Evolutionary conservation across 2,888 invertebrate genomes (phyloP).

Genomic region (Ophioninae sp.): DNA sequence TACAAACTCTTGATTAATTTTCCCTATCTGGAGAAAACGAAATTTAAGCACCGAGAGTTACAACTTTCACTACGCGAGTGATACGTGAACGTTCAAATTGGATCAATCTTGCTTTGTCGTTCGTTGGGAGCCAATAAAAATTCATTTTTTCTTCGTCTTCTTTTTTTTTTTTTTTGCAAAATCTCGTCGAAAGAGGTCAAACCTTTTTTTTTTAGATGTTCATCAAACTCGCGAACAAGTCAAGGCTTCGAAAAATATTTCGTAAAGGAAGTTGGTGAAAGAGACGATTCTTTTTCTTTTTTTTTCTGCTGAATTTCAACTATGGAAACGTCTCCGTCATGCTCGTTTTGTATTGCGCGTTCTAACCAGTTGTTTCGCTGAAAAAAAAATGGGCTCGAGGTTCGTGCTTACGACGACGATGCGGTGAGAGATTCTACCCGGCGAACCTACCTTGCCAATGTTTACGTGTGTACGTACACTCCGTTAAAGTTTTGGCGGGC

Average conservation of each 20-base stretch:
- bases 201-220: not conserved
- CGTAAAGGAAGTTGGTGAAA: not conserved
- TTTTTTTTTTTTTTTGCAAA: no score
- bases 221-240: not conserved
- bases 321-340: not conserved
- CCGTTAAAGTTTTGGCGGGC: constrained; percentile 24
- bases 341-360: not conserved
- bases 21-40: no score
- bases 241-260: not conserved
- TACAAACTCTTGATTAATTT: no score
- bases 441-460: not conserved
- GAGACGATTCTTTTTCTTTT: not conserved
- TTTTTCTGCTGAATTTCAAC: not conserved
- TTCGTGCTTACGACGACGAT: not conserved
- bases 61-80: no score
- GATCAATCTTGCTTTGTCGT: no score
- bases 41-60: no score
- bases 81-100: no score
- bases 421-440: constrained; percentile 6
- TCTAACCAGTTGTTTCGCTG: not conserved
- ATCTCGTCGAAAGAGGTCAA: no score
- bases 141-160: no score
- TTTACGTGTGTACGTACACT: not conserved
- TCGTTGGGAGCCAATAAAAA: no score
- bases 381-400: not conserved